Evolutionary conservation across 2,113 vertebrate species (phyloP).

Genomic region (Ptilorrhoa leucosticta): DNA sequence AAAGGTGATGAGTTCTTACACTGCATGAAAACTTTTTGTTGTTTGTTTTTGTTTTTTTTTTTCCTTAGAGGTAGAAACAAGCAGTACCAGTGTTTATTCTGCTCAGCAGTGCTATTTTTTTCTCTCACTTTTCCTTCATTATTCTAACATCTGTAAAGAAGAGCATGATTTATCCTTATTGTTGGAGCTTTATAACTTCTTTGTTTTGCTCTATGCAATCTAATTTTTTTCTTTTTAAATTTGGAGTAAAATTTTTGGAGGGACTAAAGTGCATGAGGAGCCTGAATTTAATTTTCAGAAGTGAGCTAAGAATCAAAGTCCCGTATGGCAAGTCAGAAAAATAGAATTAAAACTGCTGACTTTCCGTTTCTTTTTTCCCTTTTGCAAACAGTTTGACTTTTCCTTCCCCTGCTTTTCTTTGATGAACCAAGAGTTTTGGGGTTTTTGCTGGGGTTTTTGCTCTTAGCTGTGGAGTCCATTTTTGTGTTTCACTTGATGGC

Average conservation of each 20-base stretch:
- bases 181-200: neutral
- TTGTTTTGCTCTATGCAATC: neutral
- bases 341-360: neutral
- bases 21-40: neutral
- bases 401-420: neutral
- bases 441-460: neutral
- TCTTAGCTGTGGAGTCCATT: neutral
- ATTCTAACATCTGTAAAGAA: neutral
- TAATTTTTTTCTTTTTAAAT: neutral
- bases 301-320: neutral
- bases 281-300: neutral
- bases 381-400: neutral
- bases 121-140: neutral
- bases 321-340: neutral
- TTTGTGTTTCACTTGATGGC: constrained; percentile 16
- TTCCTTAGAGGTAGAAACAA: neutral
- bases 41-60: neutral
- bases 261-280: neutral
- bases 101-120: neutral
- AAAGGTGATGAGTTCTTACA: neutral
- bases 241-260: neutral
- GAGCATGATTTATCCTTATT: neutral
- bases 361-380: neutral
- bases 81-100: neutral
- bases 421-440: neutral